Evolutionary conservation across 2,888 invertebrate species (phyloP).

Genomic region (Acronicta psi): DNA sequence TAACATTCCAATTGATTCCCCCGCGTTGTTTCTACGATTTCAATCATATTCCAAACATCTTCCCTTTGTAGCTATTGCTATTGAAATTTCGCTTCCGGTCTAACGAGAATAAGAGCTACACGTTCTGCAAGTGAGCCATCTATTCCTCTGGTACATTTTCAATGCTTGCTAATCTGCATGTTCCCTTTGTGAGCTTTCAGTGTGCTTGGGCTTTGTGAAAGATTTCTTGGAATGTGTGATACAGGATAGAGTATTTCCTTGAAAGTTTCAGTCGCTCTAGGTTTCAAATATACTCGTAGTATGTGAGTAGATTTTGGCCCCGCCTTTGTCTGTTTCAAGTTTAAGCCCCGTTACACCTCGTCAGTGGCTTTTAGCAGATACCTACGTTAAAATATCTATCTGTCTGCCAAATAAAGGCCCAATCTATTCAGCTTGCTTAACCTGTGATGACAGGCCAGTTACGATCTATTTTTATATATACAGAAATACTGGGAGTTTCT

Average conservation of each 20-base stretch:
- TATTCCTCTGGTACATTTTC: conserved; percentile 47
- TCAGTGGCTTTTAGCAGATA: too few species aligned
- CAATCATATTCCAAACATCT: conserved; percentile 48
- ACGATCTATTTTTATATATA: too few species aligned
- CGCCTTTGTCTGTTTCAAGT: too few species aligned
- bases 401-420: too few species aligned
- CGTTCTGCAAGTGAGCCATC: conserved; percentile 24
- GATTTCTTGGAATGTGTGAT: conserved; percentile 42
- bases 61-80: conserved; percentile 14
- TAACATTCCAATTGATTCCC: conserved; percentile 39
- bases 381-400: too few species aligned
- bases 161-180: conserved; percentile 58
- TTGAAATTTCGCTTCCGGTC: conserved; percentile 32
- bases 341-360: too few species aligned
- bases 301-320: too few species aligned
- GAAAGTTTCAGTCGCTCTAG: neutral
- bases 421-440: too few species aligned
- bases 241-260: conserved; percentile 16
- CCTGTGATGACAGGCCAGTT: too few species aligned
- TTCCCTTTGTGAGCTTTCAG: conserved; percentile 55
- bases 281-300: too few species aligned
- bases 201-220: conserved; percentile 52
- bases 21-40: conserved; percentile 38
- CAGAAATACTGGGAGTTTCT: too few species aligned
- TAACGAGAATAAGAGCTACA: conserved; percentile 28